phyloP scores from a whole-genome alignment of 2,888 invertebrate species.

The Leptothorax acervorum region DNA sequence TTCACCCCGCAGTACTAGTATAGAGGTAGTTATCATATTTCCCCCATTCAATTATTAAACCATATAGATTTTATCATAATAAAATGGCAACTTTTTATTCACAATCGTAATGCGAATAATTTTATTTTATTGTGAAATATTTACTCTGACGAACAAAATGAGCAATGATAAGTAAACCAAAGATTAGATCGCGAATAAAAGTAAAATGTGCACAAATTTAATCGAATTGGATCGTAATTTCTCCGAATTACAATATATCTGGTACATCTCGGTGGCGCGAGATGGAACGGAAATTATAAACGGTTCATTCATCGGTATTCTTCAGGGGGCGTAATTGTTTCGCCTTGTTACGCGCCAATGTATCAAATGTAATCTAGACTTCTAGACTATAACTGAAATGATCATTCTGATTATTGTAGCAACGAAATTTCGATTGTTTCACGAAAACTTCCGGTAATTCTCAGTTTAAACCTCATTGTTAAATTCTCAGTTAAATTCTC shows the following conservation, averaged over 20 bases:
- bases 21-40: constrained; percentile 2
- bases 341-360: constrained; percentile 65
- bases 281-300: constrained; percentile 67
- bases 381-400: constrained; percentile 63
- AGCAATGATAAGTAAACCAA: not conserved
- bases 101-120: not conserved
- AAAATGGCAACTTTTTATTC: not conserved
- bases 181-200: constrained; percentile 64
- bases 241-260: not conserved
- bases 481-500: not conserved
- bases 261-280: constrained; percentile 2
- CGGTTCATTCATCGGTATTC: constrained; percentile 65
- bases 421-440: constrained; percentile 34
- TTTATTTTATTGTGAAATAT: not conserved
- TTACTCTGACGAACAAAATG: not conserved
- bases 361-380: constrained; percentile 61
- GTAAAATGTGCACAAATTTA: constrained; percentile 64
- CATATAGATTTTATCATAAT: not conserved
- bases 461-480: not conserved
- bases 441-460: not conserved
- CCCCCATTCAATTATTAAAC: constrained; percentile 5
- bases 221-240: constrained; percentile 33
- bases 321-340: constrained; percentile 70
- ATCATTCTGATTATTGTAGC: constrained; percentile 38
- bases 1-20: constrained; percentile 57